Conservation (phyloP, 2,797 vertebrate species). For the Phylloscopus collybita region DNA sequence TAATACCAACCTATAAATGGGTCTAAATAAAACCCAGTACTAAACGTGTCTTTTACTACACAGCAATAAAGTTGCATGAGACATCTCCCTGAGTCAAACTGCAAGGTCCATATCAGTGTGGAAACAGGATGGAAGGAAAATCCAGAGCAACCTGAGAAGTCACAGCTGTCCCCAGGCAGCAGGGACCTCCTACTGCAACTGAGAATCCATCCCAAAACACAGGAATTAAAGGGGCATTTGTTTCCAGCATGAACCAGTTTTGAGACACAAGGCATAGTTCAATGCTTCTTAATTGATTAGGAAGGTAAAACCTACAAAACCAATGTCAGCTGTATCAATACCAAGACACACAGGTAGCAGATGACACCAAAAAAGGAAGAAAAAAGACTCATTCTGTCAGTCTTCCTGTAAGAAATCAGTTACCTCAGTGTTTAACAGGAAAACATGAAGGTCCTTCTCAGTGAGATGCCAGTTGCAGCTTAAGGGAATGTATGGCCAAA, state of each 20-base stretch:
- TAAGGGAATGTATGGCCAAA: slow-evolving; percentile 53
- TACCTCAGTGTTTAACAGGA: not conserved
- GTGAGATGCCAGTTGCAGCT: slow-evolving; percentile 47
- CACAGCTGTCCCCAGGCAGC: not conserved
- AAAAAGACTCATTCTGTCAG: not conserved
- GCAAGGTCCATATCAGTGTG: not conserved
- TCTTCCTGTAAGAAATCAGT: not conserved
- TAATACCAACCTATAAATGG: not conserved
- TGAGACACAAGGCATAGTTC: not conserved
- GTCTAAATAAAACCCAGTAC: slow-evolving; percentile 7
- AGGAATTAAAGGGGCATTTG: not conserved
- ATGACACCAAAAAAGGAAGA: not conserved
- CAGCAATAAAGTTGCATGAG: not conserved
- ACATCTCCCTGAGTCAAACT: not conserved
- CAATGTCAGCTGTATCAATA: not conserved
- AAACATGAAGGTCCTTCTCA: not conserved
- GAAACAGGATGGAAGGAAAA: not conserved
- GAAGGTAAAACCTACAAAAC: not conserved
- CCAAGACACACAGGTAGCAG: not conserved
- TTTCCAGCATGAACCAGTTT: not conserved
- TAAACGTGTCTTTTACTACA: not conserved
- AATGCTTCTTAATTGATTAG: not conserved
- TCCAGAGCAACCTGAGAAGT: not conserved
- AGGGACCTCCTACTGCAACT: not conserved
- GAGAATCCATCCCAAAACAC: not conserved